phyloP scores from a whole-genome alignment of 2,888 invertebrate species.

The Callyntrura sp. region DNA sequence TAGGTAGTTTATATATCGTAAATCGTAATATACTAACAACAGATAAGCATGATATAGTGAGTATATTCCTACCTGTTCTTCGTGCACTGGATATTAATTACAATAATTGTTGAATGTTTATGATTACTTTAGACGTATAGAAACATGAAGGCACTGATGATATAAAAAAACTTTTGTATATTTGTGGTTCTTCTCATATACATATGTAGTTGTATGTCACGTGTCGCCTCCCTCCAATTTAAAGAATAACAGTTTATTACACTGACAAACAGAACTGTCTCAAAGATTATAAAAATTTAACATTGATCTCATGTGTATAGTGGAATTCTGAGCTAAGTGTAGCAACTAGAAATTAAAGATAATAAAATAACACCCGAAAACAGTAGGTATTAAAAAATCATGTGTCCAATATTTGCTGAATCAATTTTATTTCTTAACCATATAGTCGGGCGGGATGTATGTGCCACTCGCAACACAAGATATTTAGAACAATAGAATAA shows the following conservation, averaged over 20 bases:
- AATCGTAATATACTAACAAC: not conserved
- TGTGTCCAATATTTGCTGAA: too few species aligned
- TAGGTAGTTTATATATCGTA: constrained; percentile 3
- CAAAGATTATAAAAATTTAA: not conserved
- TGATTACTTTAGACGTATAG: not conserved
- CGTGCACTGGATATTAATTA: constrained; percentile 41
- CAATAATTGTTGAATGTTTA: not conserved
- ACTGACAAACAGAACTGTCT: constrained; percentile 28
- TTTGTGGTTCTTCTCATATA: constrained; percentile 37
- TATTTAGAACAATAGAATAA: too few species aligned
- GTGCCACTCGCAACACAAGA: too few species aligned
- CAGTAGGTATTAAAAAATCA: too few species aligned
- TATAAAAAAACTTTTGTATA: constrained; percentile 7
- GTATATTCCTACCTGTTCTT: constrained; percentile 31
- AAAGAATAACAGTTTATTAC: constrained; percentile 34
- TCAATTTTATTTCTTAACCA: too few species aligned
- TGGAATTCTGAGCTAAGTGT: too few species aligned
- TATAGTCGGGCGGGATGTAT: too few species aligned
- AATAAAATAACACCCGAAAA: too few species aligned
- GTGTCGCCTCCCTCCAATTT: constrained; percentile 69
- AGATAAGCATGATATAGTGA: not conserved
- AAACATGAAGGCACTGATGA: constrained; percentile 46
- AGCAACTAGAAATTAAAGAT: not conserved
- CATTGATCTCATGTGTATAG: too few species aligned
- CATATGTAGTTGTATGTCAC: not conserved